These are phyloP conservation scores for Colinus virginianus DNA, from an alignment of 2,113 vertebrate species.

Conservation along the genomic window DNA sequence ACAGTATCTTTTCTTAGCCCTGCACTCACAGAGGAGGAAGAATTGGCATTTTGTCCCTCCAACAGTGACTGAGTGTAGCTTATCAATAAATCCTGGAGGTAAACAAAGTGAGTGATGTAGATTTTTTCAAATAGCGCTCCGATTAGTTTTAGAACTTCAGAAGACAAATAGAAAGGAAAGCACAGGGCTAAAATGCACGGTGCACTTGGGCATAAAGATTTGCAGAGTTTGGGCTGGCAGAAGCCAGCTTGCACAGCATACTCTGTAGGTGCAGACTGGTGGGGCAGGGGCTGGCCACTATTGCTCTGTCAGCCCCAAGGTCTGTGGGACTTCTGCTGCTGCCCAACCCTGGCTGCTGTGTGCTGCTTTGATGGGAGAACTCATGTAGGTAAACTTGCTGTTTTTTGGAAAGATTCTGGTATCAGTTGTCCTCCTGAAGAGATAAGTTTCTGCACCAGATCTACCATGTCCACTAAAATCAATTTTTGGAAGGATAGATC, in stretches of 20 bases:
- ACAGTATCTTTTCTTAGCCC: background rate
- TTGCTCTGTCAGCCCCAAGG: background rate
- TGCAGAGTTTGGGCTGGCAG: background rate
- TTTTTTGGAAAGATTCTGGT: background rate
- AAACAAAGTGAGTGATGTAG: background rate
- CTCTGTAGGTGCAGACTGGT: rapidly evolving
- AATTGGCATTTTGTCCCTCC: constrained; percentile 4
- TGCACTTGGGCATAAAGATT: rapidly evolving
- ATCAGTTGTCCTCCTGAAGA: background rate
- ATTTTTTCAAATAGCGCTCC: background rate
- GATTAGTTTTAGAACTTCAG: background rate
- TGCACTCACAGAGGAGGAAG: background rate
- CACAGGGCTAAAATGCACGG: background rate
- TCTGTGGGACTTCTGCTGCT: background rate
- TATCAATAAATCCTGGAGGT: background rate
- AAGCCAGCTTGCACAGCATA: background rate
- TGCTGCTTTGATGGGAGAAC: background rate
- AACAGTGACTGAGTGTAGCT: background rate
- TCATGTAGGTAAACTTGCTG: background rate
- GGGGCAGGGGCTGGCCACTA: background rate
- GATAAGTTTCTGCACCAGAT: background rate
- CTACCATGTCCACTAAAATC: background rate
- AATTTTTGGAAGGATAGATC: background rate
- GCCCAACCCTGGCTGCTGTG: background rate
- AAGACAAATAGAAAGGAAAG: background rate